Percentiles rank a stretch among this genome's conserved stretches.
phyloP scores from a whole-genome alignment of 2,113 vertebrate genomes.

The Tragulus kanchil region DNA sequence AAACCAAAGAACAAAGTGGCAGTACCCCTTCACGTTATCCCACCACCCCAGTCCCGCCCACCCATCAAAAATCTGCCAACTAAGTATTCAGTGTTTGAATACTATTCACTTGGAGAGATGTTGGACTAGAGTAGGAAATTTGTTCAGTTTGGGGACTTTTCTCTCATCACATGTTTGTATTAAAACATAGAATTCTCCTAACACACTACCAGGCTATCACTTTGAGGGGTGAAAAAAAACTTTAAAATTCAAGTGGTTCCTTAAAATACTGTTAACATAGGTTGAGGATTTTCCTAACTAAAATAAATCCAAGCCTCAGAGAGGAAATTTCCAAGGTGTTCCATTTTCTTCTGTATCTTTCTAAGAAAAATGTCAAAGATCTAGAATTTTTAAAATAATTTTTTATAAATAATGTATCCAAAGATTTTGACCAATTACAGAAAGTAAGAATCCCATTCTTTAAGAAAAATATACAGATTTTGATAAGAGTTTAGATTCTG shows the following conservation, averaged over 20 bases:
- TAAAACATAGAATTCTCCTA: no score
- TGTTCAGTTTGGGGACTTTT: neutral
- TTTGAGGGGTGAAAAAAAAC: neutral
- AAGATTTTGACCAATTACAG: conserved; percentile 66
- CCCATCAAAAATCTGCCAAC: neutral
- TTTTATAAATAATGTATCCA: conserved; percentile 82
- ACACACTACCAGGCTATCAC: no score
- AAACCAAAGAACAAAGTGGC: conserved; percentile 45
- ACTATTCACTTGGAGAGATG: neutral
- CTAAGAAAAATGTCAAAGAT: conserved; percentile 70
- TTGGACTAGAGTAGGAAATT: conserved; percentile 17
- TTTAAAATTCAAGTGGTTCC: conserved; percentile 46
- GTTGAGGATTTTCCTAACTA: conserved; percentile 59
- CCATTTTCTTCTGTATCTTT: conserved; percentile 51
- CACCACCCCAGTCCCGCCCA: neutral
- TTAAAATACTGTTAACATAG: conserved; percentile 9
- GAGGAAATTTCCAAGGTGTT: conserved; percentile 57
- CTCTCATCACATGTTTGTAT: no score
- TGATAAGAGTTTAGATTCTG: conserved; percentile 71
- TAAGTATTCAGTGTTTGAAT: conserved; percentile 46
- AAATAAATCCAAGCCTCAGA: conserved; percentile 43
- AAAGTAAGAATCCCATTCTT: conserved; percentile 63
- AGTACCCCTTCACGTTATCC: conserved; percentile 10
- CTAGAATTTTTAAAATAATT: conserved; percentile 65
- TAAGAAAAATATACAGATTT: conserved; percentile 80